Percentiles rank a stretch among this genome's conserved stretches.
Evolutionary conservation across 2,888 invertebrate genomes (phyloP).

Genomic region (Pseudolycoriella hygida): DNA sequence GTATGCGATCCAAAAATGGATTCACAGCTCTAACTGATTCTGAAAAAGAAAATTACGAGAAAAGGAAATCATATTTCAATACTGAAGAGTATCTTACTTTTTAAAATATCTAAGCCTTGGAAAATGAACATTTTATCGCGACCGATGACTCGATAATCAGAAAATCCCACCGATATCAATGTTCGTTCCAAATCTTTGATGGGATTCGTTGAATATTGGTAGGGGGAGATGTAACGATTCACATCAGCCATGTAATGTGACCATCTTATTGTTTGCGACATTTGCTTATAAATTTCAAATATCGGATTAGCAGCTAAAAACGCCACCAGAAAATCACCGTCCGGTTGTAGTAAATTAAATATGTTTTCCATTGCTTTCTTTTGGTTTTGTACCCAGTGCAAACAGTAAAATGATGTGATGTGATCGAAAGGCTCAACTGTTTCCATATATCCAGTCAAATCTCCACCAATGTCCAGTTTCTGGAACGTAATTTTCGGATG

Average conservation of each 20-base stretch:
- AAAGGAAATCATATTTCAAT: slow-evolving; percentile 3
- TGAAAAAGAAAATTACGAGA: slow-evolving; percentile 28
- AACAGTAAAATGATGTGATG: slow-evolving; percentile 56
- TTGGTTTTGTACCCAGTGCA: slow-evolving; percentile 64
- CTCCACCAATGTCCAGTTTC: slow-evolving; percentile 35
- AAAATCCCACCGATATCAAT: slow-evolving; percentile 41
- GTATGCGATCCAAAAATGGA: slow-evolving; percentile 46
- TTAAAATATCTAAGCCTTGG: slow-evolving; percentile 34
- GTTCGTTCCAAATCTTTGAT: slow-evolving; percentile 35
- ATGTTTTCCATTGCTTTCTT: slow-evolving; percentile 45
- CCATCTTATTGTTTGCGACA: slow-evolving; percentile 41
- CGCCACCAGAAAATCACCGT: slow-evolving; percentile 48
- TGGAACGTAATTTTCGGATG: slow-evolving; percentile 32
- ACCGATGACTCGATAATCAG: slow-evolving; percentile 37
- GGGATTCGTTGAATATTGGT: slow-evolving; percentile 42
- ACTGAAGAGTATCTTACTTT: slow-evolving; percentile 35
- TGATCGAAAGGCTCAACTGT: slow-evolving; percentile 36
- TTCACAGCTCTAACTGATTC: slow-evolving; percentile 50
- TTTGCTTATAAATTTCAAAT: slow-evolving; percentile 46
- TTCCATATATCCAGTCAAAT: slow-evolving; percentile 27
- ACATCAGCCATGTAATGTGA: slow-evolving; percentile 44
- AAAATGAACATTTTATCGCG: slow-evolving; percentile 39
- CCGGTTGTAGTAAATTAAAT: slow-evolving; percentile 41
- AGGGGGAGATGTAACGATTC: slow-evolving; percentile 45
- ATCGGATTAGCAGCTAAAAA: slow-evolving; percentile 51